A percentile compares a stretch with the other conserved stretches of the same genome.
These are phyloP conservation scores for Polydesmus complanatus DNA, from an alignment of 2,888 invertebrate species.

Conservation along the genomic window DNA sequence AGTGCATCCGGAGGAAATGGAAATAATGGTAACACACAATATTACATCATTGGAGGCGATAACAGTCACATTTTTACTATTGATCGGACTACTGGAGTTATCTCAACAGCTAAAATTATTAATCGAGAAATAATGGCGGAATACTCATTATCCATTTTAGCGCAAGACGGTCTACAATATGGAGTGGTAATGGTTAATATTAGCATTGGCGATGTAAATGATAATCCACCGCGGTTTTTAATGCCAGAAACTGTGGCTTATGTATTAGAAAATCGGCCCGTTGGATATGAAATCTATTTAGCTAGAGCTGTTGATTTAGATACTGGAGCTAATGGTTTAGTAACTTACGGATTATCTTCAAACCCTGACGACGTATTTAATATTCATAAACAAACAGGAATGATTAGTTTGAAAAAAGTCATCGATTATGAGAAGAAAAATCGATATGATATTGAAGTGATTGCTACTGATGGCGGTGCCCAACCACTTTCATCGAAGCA, in stretches of 20 bases:
- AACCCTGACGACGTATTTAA: slow-evolving; percentile 69
- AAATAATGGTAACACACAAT: slow-evolving; percentile 35
- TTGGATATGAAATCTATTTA: slow-evolving; percentile 81
- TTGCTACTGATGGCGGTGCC: slow-evolving; percentile 69
- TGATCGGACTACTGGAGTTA: slow-evolving; percentile 60
- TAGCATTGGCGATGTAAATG: slow-evolving; percentile 72
- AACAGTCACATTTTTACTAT: slow-evolving; percentile 60
- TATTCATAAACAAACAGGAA: slow-evolving; percentile 73
- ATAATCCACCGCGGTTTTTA: slow-evolving; percentile 68
- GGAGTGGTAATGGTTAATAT: slow-evolving; percentile 67
- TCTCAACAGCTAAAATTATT: slow-evolving; percentile 60
- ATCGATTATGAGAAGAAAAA: slow-evolving; percentile 30
- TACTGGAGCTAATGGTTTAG: slow-evolving; percentile 70
- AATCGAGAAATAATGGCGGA: slow-evolving; percentile 67
- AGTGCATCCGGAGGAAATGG: slow-evolving; percentile 28
- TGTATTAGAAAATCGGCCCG: slow-evolving; percentile 76
- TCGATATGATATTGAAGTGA: slow-evolving; percentile 51
- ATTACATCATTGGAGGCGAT: slow-evolving; percentile 69
- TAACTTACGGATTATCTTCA: slow-evolving; percentile 64
- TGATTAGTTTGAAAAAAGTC: slow-evolving; percentile 62
- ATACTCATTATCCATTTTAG: slow-evolving; percentile 67
- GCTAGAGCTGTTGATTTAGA: slow-evolving; percentile 77
- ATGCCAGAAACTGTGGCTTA: slow-evolving; percentile 62
- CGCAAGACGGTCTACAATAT: slow-evolving; percentile 57
- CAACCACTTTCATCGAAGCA: slow-evolving; percentile 56